Conservation (phyloP, 2,797 vertebrate genomes). For the Balearica regulorum region DNA sequence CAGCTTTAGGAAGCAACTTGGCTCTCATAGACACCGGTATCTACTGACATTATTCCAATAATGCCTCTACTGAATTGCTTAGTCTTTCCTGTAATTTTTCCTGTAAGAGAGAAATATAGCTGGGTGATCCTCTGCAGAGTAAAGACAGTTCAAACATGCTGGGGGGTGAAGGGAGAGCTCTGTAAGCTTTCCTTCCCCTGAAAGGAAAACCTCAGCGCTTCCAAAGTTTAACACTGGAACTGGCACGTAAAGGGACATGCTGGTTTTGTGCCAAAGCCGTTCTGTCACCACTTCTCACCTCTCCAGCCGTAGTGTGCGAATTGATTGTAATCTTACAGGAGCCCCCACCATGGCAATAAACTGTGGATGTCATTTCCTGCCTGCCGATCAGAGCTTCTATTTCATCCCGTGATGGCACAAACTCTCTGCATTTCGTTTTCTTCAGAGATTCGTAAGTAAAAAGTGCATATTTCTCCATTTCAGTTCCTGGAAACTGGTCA, state of each 20-base stretch:
- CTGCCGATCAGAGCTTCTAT: constrained; percentile 87
- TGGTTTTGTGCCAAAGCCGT: background rate
- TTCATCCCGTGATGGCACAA: constrained; percentile 91
- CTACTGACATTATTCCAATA: background rate
- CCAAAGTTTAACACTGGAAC: background rate
- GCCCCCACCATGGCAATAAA: constrained; percentile 94
- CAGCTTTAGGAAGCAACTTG: background rate
- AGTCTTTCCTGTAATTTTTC: background rate
- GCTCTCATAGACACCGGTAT: background rate
- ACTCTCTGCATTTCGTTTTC: constrained; percentile 89
- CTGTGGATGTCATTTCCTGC: constrained; percentile 93
- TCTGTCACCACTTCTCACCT: constrained; percentile 79
- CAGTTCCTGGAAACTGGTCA: constrained; percentile 87
- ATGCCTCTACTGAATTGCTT: background rate
- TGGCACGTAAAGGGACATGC: accelerated
- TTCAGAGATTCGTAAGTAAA: constrained; percentile 88
- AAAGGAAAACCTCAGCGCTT: background rate
- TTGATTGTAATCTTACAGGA: constrained; percentile 97
- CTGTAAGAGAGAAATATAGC: background rate
- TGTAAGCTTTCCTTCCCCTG: background rate
- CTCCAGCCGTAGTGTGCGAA: constrained; percentile 94
- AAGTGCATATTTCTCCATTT: constrained; percentile 89
- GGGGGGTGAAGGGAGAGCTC: background rate
- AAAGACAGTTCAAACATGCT: background rate
- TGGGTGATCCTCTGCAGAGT: background rate